Percentiles rank a stretch among this genome's conserved stretches.
These are phyloP conservation scores for Dryadula phaetusa DNA, from an alignment of 2,888 invertebrate genomes.

Conservation along the genomic window DNA sequence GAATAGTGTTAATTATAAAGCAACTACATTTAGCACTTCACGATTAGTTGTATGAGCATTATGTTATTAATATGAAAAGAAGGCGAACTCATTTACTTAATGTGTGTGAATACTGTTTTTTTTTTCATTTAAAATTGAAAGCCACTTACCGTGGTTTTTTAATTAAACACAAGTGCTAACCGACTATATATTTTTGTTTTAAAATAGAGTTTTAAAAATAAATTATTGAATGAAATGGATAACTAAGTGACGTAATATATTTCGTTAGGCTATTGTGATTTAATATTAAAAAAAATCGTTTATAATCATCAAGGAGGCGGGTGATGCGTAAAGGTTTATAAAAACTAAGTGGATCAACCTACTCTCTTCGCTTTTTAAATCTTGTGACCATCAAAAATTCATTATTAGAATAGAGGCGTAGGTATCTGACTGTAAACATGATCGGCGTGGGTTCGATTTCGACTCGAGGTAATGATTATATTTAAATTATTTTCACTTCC, in stretches of 20 bases:
- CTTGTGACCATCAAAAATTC: too few relatives aligned
- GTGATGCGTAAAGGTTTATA: too few relatives aligned
- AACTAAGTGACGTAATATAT: background rate
- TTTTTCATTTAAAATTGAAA: slow-evolving; percentile 40
- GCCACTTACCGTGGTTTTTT: slow-evolving; percentile 28
- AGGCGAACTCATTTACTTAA: slow-evolving; percentile 43
- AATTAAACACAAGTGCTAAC: slow-evolving; percentile 17
- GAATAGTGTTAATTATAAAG: slow-evolving; percentile 12
- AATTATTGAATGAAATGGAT: background rate
- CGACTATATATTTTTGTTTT: background rate
- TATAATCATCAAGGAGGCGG: too few relatives aligned
- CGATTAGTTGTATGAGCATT: slow-evolving; percentile 24
- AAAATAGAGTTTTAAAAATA: background rate
- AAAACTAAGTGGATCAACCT: too few relatives aligned
- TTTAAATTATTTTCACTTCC: too few relatives aligned
- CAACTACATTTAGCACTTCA: slow-evolving; percentile 23
- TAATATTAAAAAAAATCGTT: too few relatives aligned
- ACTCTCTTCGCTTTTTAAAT: too few relatives aligned
- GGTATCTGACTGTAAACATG: too few relatives aligned
- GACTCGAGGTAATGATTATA: too few relatives aligned
- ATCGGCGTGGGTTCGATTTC: too few relatives aligned
- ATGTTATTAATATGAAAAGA: slow-evolving; percentile 37
- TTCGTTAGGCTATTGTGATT: too few relatives aligned
- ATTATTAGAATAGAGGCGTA: too few relatives aligned
- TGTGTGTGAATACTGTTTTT: slow-evolving; percentile 37